Evolutionary conservation across 2,888 invertebrate genomes (phyloP), one percentile per base, ranked within the genome.

Genomic region (Nineta flava): DNA sequence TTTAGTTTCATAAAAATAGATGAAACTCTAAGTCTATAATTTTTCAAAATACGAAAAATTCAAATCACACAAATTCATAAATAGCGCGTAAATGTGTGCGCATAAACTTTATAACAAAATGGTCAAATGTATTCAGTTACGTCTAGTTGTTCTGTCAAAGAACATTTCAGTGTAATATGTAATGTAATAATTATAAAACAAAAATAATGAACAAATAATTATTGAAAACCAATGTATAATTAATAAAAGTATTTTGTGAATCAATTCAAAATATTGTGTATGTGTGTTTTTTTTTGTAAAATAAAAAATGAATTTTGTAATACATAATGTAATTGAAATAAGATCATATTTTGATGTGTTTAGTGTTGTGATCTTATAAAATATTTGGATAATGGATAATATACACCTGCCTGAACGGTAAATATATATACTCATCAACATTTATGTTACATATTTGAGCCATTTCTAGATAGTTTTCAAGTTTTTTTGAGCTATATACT

Each of bases 121-220:
- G 48, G 48, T 48, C 48, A 48, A 16, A 48, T 34, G 13, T 48
- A 19, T 32, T 26, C 13, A 48, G 34, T 32, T 19, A 40, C 17
- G 32, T 48, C 41, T 31, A 44, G 19, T 16, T 34, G 38, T 32
- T 48, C 48, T 38, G 38, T 38, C 38, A 38, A 38, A 38, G n/a
- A 38, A 38, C 38, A 38, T 13, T 38, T 13, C 38, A 26, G 26
- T 26, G 4, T 38, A 13, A 38, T 38, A 38, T 13, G 15, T 13
- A 38, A 38, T 38, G n/a, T 38, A 13, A 38, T 38, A 38, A 38
- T 38, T 38, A 4, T 38, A 13, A 38, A 38, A 26, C 26, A 26
- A 26, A 26, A 26, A 6, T 26, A 26, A 26, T 26, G 26, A 26
- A 26, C 26, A 26, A 26, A 26, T 26, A 26, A 26, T 26, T 26